These are phyloP conservation scores for Metopia argyrocephala DNA, from an alignment of 2,888 invertebrate species.

Conservation along the genomic window DNA sequence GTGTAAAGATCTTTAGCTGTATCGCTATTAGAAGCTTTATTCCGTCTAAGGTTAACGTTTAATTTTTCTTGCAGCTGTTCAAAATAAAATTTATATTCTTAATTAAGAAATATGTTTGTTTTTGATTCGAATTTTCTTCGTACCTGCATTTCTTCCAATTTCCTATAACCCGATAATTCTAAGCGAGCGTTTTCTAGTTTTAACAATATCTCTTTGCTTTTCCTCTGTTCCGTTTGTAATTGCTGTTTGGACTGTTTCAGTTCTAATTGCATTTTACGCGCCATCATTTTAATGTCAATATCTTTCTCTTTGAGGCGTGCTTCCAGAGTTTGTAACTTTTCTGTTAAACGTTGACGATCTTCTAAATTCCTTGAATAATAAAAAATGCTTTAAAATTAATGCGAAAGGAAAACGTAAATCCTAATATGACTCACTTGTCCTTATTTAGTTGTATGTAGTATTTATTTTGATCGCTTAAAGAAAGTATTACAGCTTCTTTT, in stretches of 20 bases:
- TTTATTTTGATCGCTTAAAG: constrained; percentile 84
- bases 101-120: no score
- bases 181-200: constrained; percentile 80
- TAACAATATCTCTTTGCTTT: constrained; percentile 85
- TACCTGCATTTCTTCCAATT: constrained; percentile 75
- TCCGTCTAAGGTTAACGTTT: constrained; percentile 59
- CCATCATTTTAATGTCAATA: constrained; percentile 83
- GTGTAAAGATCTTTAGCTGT: constrained; percentile 21
- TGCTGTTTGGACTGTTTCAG: constrained; percentile 87
- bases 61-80: constrained; percentile 66
- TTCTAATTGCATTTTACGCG: constrained; percentile 85
- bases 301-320: constrained; percentile 81
- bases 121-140: no score
- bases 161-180: constrained; percentile 74
- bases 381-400: background rate
- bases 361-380: constrained; percentile 81
- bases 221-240: constrained; percentile 83
- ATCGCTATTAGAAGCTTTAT: constrained; percentile 40
- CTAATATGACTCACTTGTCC: constrained; percentile 80
- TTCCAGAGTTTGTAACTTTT: constrained; percentile 81
- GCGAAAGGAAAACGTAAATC: background rate
- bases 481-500: constrained; percentile 84
- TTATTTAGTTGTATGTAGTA: constrained; percentile 85
- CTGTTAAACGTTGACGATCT: constrained; percentile 86
- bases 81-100: background rate